These are phyloP conservation scores for Otolemur garnettii DNA, from an alignment of 2,113 vertebrate species.

Conservation along the genomic window DNA sequence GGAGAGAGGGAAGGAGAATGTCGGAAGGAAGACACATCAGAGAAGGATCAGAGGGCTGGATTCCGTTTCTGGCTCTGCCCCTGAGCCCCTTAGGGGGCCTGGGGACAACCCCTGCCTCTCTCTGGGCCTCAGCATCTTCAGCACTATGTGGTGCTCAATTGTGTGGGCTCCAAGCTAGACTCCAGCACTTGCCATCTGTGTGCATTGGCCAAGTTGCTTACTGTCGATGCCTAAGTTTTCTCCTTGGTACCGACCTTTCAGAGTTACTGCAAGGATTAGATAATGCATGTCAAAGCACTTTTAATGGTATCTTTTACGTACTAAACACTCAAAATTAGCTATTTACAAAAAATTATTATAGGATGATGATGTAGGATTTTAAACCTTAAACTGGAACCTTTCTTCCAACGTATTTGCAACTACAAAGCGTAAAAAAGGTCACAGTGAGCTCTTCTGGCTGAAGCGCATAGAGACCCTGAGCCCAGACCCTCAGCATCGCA, in stretches of 20 bases:
- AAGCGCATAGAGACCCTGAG: not conserved
- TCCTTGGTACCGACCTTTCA: not conserved
- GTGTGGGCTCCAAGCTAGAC: not conserved
- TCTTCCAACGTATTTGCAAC: not conserved
- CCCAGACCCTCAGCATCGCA: not conserved
- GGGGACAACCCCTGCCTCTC: not conserved
- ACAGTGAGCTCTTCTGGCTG: not conserved
- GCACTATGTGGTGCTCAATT: fast-evolving
- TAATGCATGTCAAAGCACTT: not conserved
- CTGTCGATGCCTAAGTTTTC: not conserved
- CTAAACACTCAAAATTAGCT: not conserved
- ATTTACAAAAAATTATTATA: not conserved
- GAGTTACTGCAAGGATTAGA: not conserved
- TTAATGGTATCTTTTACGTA: not conserved
- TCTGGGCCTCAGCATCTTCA: not conserved
- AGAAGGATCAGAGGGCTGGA: not conserved
- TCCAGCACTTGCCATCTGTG: fast-evolving
- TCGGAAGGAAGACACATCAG: not conserved
- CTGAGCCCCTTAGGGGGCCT: not conserved
- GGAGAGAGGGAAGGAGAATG: not conserved
- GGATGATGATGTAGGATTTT: not conserved
- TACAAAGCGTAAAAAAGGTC: not conserved
- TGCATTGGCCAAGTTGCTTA: not conserved
- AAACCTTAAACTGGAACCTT: not conserved
- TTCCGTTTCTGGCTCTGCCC: not conserved